Conservation (phyloP, 2,888 invertebrate genomes). For the Dione juno region DNA sequence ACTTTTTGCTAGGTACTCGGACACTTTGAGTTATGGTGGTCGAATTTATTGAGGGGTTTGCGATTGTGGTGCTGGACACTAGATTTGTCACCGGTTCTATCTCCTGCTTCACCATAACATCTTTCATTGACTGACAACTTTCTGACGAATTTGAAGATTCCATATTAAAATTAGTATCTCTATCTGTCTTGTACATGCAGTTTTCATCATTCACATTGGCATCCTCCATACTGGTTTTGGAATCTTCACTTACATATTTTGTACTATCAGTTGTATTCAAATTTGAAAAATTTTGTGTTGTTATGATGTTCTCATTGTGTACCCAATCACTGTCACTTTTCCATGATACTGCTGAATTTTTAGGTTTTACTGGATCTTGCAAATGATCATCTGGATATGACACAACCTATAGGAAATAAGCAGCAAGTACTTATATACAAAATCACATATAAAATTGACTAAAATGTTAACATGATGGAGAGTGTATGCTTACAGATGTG, state of each 20-base stretch:
- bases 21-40: conserved; percentile 63
- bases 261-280: conserved; percentile 62
- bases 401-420: conserved; percentile 61
- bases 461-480: background rate
- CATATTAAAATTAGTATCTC: conserved; percentile 79
- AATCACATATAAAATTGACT: background rate
- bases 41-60: conserved; percentile 64
- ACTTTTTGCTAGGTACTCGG: conserved; percentile 66
- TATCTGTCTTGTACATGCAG: conserved; percentile 76
- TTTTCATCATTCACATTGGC: conserved; percentile 77
- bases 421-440: background rate
- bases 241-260: conserved; percentile 77
- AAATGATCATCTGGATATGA: conserved; percentile 76
- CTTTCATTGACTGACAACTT: conserved; percentile 78
- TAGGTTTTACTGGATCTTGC: conserved; percentile 77
- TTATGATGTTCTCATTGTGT: conserved; percentile 69
- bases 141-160: conserved; percentile 80
- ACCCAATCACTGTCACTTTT: conserved; percentile 73
- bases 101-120: conserved; percentile 68
- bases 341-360: conserved; percentile 76
- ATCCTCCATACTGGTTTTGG: conserved; percentile 78
- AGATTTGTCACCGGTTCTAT: conserved; percentile 60
- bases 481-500: conserved; percentile 68
- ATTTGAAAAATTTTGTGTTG: conserved; percentile 69
- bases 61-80: conserved; percentile 63